phyloP scores from a whole-genome alignment of 2,797 vertebrate genomes.

The Agapornis canus region DNA sequence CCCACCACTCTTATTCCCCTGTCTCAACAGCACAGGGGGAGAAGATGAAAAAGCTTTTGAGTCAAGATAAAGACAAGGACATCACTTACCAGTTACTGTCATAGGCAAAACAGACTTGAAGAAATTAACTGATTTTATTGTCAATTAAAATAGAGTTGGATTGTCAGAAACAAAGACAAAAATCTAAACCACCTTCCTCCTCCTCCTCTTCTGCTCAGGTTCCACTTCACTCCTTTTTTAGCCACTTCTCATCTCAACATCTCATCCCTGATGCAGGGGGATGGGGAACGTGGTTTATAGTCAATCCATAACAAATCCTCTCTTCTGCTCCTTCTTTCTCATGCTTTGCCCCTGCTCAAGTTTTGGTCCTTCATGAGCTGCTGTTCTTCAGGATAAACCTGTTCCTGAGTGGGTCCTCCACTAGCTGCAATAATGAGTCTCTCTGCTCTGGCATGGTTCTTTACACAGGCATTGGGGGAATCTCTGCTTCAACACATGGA shows the following conservation, averaged over 20 bases:
- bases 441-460: not conserved
- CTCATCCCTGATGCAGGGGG: not conserved
- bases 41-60: rapidly evolving
- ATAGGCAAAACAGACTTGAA: not conserved
- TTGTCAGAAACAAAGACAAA: not conserved
- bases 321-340: not conserved
- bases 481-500: not conserved
- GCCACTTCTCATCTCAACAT: not conserved
- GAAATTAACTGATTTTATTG: not conserved
- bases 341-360: not conserved
- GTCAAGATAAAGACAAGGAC: not conserved
- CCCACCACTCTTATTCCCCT: not conserved
- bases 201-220: not conserved
- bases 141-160: not conserved
- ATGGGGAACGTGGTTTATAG: rapidly evolving
- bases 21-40: not conserved
- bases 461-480: not conserved
- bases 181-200: rapidly evolving
- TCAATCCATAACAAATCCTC: not conserved
- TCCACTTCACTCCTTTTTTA: not conserved
- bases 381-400: not conserved
- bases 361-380: not conserved
- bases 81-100: not conserved
- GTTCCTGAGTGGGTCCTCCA: not conserved
- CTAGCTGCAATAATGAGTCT: not conserved